Evolutionary conservation across 2,888 invertebrate genomes (phyloP).

Genomic region (Caenorhabditis zanzibari): DNA sequence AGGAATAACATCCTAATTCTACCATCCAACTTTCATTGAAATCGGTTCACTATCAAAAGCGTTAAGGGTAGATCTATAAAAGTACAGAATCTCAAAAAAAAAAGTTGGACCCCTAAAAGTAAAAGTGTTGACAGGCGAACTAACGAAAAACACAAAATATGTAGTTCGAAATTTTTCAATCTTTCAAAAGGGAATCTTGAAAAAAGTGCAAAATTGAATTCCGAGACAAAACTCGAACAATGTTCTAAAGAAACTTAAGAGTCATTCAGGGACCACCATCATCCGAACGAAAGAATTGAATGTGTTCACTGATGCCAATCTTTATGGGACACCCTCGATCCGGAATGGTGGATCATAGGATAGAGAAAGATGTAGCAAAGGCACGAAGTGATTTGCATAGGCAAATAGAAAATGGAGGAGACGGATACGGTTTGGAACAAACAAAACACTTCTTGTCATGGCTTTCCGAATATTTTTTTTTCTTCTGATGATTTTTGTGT

Average conservation of each 20-base stretch:
- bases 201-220: constrained; percentile 6
- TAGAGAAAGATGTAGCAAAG: constrained; percentile 50
- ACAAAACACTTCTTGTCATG: constrained; percentile 33
- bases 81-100: too few relatives aligned
- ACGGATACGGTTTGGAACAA: constrained; percentile 57
- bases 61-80: too few relatives aligned
- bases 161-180: too few relatives aligned
- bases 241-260: constrained; percentile 37
- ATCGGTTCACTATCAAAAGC: too few relatives aligned
- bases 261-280: constrained; percentile 48
- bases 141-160: too few relatives aligned
- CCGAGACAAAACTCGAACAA: neutral
- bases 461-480: constrained; percentile 35
- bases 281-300: constrained; percentile 3
- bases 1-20: too few relatives aligned
- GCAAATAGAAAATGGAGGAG: constrained; percentile 31
- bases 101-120: too few relatives aligned
- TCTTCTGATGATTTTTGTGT: constrained; percentile 23
- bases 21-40: too few relatives aligned
- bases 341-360: constrained; percentile 26
- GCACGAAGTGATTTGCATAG: constrained; percentile 59
- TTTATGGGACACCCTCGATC: constrained; percentile 48
- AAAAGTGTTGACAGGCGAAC: too few relatives aligned
- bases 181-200: too few relatives aligned
- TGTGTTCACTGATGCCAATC: constrained; percentile 60